phyloP scores from a whole-genome alignment of 1,140 invertebrate genomes.

The Arion vulgaris region DNA sequence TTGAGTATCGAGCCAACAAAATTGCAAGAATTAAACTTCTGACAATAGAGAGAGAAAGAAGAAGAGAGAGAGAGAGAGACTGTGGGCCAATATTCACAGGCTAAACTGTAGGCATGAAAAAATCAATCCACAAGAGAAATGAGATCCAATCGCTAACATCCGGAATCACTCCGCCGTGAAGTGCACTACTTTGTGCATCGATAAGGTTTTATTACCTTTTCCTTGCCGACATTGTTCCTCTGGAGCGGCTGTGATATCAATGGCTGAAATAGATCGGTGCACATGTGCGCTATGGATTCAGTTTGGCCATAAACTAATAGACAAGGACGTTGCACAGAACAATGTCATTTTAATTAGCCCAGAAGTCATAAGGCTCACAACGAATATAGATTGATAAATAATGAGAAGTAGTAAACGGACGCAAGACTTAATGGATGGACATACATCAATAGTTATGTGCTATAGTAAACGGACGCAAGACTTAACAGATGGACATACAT shows the following conservation, averaged over 20 bases:
- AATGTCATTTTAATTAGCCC: no score
- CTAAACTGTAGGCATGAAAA: conserved; percentile 12
- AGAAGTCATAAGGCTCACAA: no score
- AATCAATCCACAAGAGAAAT: conserved; percentile 16
- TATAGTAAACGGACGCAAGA: no score
- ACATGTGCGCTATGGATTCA: neutral
- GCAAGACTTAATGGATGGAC: no score
- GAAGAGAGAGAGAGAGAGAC: neutral
- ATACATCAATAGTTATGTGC: no score
- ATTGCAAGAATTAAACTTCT: neutral
- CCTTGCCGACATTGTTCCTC: neutral
- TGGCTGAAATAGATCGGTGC: neutral
- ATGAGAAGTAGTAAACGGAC: no score
- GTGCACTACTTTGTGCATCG: neutral
- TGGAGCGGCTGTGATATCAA: neutral
- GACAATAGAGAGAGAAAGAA: neutral
- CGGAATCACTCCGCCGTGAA: conserved; percentile 19
- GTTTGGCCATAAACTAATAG: neutral
- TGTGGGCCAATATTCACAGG: neutral
- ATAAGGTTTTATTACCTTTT: conserved; percentile 1
- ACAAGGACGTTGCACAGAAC: neutral
- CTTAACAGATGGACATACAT: no score
- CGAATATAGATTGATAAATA: no score
- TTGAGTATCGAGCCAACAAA: neutral
- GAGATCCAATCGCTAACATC: conserved; percentile 26